phyloP scores from a whole-genome alignment of 2,888 invertebrate species.

The Aspidiotus rigidus region DNA sequence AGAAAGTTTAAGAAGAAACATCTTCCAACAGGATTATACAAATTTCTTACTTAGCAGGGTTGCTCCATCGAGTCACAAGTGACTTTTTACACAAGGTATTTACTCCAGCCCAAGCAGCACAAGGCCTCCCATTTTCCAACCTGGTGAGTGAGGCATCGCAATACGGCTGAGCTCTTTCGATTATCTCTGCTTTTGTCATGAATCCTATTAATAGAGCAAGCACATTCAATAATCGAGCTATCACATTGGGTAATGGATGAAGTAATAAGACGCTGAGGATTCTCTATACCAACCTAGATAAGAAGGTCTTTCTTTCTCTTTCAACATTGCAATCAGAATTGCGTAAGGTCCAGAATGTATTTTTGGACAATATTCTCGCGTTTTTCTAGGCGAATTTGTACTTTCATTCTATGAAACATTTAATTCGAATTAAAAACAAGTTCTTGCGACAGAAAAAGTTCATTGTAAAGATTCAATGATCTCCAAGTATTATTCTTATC shows the following conservation, averaged over 20 bases:
- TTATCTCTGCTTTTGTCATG: slow-evolving; percentile 53
- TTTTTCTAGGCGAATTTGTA: slow-evolving; percentile 1
- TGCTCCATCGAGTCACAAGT: slow-evolving; percentile 50
- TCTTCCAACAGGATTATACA: neutral
- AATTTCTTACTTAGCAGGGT: slow-evolving; percentile 47
- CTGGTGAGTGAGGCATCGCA: slow-evolving; percentile 54
- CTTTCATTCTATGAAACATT: neutral
- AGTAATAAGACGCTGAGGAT: too few relatives aligned
- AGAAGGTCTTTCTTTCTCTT: too few relatives aligned
- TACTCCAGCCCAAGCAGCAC: slow-evolving; percentile 64
- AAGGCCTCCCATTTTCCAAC: slow-evolving; percentile 47
- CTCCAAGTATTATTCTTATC: too few relatives aligned
- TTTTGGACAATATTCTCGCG: slow-evolving; percentile 49
- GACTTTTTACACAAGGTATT: slow-evolving; percentile 52
- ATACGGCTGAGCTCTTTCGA: slow-evolving; percentile 51
- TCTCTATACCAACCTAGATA: too few relatives aligned
- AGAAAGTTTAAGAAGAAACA: too few relatives aligned
- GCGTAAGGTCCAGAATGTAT: slow-evolving; percentile 58
- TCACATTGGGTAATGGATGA: too few relatives aligned
- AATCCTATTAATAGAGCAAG: neutral
- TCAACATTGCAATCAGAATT: slow-evolving; percentile 53
- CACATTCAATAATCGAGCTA: too few relatives aligned
- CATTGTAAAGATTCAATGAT: too few relatives aligned
- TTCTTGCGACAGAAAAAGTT: too few relatives aligned
- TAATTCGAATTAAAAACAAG: too few relatives aligned